These are phyloP conservation scores for Pampusana beccarii DNA, from an alignment of 2,113 vertebrate species.

Conservation along the genomic window DNA sequence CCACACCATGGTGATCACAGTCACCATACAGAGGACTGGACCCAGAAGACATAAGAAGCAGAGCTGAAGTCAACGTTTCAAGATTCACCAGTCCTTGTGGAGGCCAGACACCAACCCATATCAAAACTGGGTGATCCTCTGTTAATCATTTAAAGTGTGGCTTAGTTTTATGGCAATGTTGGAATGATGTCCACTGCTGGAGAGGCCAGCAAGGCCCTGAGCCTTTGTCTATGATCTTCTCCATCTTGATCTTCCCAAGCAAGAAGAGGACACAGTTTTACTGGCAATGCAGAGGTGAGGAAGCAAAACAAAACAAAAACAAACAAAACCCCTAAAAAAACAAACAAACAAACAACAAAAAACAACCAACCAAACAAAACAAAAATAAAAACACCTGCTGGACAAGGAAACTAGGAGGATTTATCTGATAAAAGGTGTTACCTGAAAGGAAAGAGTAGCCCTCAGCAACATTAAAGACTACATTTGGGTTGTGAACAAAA, in stretches of 20 bases:
- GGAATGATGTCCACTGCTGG: neutral
- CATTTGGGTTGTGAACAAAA: neutral
- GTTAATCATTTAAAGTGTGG: neutral
- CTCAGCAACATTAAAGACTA: neutral
- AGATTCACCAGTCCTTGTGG: neutral
- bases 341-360: too few species aligned
- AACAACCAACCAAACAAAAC: neutral
- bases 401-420: neutral
- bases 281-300: neutral
- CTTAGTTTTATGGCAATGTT: accelerated
- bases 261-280: neutral
- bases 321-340: too few species aligned
- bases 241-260: neutral
- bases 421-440: neutral
- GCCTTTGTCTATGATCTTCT: neutral
- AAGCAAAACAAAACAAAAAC: neutral
- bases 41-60: neutral
- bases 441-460: neutral
- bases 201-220: neutral
- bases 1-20: neutral
- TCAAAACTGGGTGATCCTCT: neutral
- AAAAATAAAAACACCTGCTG: neutral
- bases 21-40: neutral
- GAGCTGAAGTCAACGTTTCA: neutral
- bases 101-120: neutral